These are phyloP conservation scores for Drosophila erecta DNA, from an alignment of 1,140 invertebrate genomes.

Conservation along the genomic window DNA sequence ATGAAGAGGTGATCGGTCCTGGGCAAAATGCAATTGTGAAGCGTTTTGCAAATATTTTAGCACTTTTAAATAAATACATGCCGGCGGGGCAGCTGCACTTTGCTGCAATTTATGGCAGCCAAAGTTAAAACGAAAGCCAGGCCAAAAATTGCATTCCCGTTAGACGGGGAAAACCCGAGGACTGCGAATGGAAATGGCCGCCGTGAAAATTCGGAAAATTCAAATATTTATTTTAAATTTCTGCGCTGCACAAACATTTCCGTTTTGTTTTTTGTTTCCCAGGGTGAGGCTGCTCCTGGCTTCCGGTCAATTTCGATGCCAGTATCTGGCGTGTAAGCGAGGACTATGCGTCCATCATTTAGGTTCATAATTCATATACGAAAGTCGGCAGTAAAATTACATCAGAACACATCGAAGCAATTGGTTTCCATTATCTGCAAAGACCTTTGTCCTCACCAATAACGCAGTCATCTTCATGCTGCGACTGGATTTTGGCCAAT, in stretches of 20 bases:
- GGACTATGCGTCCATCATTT: background rate
- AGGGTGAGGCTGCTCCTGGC: background rate
- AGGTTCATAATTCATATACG: background rate
- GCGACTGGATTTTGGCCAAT: slow-evolving; percentile 19
- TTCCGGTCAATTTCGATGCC: slow-evolving; percentile 5
- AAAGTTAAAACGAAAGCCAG: slow-evolving; percentile 68
- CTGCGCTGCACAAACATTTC: slow-evolving; percentile 26
- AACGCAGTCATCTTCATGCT: background rate
- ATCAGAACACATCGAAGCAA: background rate
- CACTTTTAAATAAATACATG: slow-evolving; percentile 73
- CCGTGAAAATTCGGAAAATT: slow-evolving; percentile 47
- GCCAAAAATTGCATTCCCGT: slow-evolving; percentile 29
- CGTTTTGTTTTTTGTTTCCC: slow-evolving; percentile 21
- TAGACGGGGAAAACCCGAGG: slow-evolving; percentile 24
- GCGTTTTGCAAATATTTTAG: slow-evolving; percentile 76
- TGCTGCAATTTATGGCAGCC: slow-evolving; percentile 72
- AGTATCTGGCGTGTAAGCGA: background rate
- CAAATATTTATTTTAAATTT: slow-evolving; percentile 51
- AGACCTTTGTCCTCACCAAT: background rate
- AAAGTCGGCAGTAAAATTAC: background rate
- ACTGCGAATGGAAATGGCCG: slow-evolving; percentile 13
- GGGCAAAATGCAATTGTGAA: slow-evolving; percentile 63
- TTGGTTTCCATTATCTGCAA: background rate
- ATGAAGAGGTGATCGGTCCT: background rate
- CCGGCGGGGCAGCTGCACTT: slow-evolving; percentile 42